Evolutionary conservation across 2,888 invertebrate species (phyloP), one percentile per base, ranked within the genome.

Genomic region (Mythimna lalbum): DNA sequence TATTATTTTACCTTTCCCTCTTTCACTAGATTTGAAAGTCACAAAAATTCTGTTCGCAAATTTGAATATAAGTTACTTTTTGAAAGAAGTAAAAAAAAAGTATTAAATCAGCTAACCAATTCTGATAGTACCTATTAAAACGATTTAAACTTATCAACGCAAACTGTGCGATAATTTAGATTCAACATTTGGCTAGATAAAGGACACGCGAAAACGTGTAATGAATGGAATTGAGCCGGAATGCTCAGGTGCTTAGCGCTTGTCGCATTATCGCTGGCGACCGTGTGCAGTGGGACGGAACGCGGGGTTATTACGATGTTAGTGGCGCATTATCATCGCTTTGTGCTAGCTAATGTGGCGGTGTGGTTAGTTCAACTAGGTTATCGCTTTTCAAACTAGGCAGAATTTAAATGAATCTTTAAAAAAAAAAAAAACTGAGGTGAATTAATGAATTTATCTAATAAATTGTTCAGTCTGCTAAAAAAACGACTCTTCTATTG

Each of bases 191-290:
- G 14, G 9, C 1, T 14, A 21, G 6, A 49, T 59, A 63, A 59
- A 62, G 31, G 70, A 53, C 62, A 39, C 50, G 23, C 21, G 19
- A 27, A 47, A 64, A 61, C 36, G 59, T 49, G 61, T 61, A 64
- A 78, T 72, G n/a, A 72, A 78, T 64, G 64, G 55, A 63, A 72
- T 61, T 39, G 53, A 63, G 49, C 14, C 62, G 62, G 53, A 49
- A 27, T 52, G 17, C 23, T 36, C 36, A 69, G 49, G 53, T 55
- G 50, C 49, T 56, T 27, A 63, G 33, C 53, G 43, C 31, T 60
- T 12, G 73, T 50, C 50, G 55, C 43, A 43, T 78, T 55, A 78
- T 50, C 50, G 6, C 56, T 10, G 49, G 19, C 17, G 5, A 33
- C 10, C 17, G 50, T 0, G 31, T 2, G 52, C 27, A 21, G 23